phyloP scores from a whole-genome alignment of 1,140 invertebrate species.

The Ceratina australensis region DNA sequence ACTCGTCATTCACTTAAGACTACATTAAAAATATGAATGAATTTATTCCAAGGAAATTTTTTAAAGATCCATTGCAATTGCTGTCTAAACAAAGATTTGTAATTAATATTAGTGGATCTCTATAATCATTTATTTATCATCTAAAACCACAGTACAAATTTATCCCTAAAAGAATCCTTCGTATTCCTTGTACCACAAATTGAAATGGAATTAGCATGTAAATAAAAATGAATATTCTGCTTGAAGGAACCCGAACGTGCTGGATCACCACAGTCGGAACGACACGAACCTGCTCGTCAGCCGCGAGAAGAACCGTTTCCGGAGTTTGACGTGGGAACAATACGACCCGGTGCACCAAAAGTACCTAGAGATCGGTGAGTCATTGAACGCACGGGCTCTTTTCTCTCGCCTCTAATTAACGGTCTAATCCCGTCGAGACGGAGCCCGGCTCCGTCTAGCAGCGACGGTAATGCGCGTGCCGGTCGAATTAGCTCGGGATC shows the following conservation, averaged over 20 bases:
- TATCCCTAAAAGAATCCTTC: too few relatives aligned
- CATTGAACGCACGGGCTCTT: neutral
- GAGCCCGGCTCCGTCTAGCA: neutral
- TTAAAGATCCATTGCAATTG: too few relatives aligned
- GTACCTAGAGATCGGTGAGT: conserved; percentile 94
- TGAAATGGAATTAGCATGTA: neutral
- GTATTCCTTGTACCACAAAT: neutral
- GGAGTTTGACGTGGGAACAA: conserved; percentile 92
- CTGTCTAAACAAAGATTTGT: too few relatives aligned
- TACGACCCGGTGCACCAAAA: conserved; percentile 95
- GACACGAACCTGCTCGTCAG: conserved; percentile 86
- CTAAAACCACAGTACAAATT: too few relatives aligned
- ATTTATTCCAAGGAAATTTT: too few relatives aligned
- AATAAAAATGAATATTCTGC: conserved; percentile 20
- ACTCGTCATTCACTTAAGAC: too few relatives aligned
- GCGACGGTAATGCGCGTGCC: conserved; percentile 5
- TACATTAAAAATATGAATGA: too few relatives aligned
- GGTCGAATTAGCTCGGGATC: conserved; percentile 49
- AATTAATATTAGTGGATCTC: too few relatives aligned
- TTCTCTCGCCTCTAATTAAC: neutral
- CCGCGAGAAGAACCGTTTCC: conserved; percentile 90
- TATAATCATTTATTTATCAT: too few relatives aligned
- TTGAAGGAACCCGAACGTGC: conserved; percentile 89
- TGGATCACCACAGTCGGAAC: conserved; percentile 86
- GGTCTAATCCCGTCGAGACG: neutral